A percentile compares a stretch with the other conserved stretches of the same genome.
Evolutionary conservation across 2,888 invertebrate species (phyloP).

Genomic region (Myathropa florea): DNA sequence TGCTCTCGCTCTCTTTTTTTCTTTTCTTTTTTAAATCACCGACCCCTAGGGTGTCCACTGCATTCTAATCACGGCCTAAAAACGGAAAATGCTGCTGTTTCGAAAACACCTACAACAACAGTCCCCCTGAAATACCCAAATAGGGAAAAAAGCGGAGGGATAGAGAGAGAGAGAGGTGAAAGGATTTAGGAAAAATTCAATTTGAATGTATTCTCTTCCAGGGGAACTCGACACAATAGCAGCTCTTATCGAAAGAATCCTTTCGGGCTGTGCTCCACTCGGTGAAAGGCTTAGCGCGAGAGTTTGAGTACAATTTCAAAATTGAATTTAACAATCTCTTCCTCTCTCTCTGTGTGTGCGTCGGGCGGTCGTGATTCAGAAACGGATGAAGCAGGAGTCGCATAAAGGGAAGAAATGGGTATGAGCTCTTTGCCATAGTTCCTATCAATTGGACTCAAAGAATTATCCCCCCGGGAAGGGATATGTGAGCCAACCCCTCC

Average conservation of each 20-base stretch:
- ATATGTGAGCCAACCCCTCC: conserved; percentile 16
- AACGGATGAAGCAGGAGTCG: neutral
- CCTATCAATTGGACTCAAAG: conserved; percentile 67
- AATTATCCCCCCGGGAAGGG: conserved; percentile 35
- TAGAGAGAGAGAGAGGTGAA: conserved; percentile 15
- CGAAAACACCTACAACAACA: conserved; percentile 3
- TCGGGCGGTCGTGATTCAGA: neutral
- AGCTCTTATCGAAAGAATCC: conserved; percentile 47
- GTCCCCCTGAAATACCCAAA: neutral
- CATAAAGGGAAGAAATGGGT: neutral
- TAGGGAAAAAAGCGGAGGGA: neutral
- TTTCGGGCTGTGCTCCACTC: conserved; percentile 6
- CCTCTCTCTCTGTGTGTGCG: neutral
- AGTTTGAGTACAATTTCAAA: conserved; percentile 56
- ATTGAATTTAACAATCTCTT: conserved; percentile 59
- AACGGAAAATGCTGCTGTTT: conserved; percentile 1
- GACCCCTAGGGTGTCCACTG: neutral
- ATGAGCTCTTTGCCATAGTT: conserved; percentile 7
- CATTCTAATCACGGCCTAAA: conserved; percentile 35
- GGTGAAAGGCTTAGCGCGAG: conserved; percentile 41
- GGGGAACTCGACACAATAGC: conserved; percentile 30
- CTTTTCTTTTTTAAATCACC: neutral
- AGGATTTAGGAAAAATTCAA: conserved; percentile 62
- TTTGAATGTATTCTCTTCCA: conserved; percentile 57
- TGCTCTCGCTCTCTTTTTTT: conserved; percentile 19